Base-by-base conservation (phyloP, 2,113 vertebrate species). In the Talpa occidentalis region DNA sequence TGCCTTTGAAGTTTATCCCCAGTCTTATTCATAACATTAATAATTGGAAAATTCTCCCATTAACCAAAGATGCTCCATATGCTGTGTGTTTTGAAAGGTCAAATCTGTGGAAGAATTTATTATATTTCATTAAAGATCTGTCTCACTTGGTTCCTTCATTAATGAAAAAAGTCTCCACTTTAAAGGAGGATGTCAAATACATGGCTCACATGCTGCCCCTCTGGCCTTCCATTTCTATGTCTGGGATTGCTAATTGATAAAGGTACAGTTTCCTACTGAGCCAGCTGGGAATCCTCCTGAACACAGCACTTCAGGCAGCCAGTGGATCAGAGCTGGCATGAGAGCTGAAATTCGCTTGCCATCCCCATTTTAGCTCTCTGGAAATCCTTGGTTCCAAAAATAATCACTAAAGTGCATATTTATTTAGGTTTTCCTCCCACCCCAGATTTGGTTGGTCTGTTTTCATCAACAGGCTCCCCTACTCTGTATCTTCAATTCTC, bases 71-170 rank as follows among this genome's bases (percentile, higher is more conserved):
- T 21, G 73, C 6, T 66, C 56, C 32, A 62, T 76, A 67, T 64
- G 76, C 76, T 85, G 35, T 95, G 70, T 83, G 30, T 89, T 85
- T 80, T 56, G 21, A 95, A 97, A 95, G 95, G 76, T 91, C 93
- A 96, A 47, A 77, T 87, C 60, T 72, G 10, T 74, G 44, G 78
- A 92, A 88, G 70, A 85, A 82, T 93, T 83, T 90, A 90, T 76
- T 93, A 49, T 73, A 72, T 79, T 84, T 88, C 82, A 81, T 91
- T 88, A 84, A 82, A 60, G 62, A 67, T 42, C 93, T 83, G 40
- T 82, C 40, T 85, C 74, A 47, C 11, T 94, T 37, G 64, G 47
- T 54, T 44, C 32, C 60, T 44, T 47, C 21, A 69, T 62, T 69
- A 72, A 66, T 79, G 74, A 70, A 56, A 56, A 72, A 59, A 32